A percentile compares a stretch with the other conserved stretches of the same genome.
Conservation (phyloP, 2,797 vertebrate species). For the Acestrorhynchus altus region DNA sequence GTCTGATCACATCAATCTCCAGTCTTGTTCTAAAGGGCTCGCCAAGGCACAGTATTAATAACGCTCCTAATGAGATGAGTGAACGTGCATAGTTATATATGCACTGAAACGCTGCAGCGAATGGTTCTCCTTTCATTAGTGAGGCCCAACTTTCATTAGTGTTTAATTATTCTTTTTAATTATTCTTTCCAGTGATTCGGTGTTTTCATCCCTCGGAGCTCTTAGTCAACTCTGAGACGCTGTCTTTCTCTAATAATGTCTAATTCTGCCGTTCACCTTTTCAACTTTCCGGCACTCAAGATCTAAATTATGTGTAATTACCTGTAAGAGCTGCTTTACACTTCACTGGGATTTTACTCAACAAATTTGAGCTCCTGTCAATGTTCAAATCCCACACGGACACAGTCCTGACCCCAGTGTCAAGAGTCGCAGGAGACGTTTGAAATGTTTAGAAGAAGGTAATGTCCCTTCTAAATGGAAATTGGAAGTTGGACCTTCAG, state of each 20-base stretch:
- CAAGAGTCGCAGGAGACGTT: slow-evolving; percentile 24
- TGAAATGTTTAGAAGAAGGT: neutral
- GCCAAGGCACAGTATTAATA: neutral
- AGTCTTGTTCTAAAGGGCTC: neutral
- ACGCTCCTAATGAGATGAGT: slow-evolving; percentile 19
- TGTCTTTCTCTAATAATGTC: slow-evolving; percentile 20
- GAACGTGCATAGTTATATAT: neutral
- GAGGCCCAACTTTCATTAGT: slow-evolving; percentile 14
- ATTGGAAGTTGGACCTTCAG: slow-evolving; percentile 29
- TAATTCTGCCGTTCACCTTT: slow-evolving; percentile 37
- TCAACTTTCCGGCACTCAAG: slow-evolving; percentile 21
- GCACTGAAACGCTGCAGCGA: slow-evolving; percentile 13
- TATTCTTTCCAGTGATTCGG: slow-evolving; percentile 20
- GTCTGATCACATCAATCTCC: slow-evolving; percentile 1
- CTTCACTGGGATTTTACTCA: slow-evolving; percentile 1
- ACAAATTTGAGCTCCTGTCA: neutral
- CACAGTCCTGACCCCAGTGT: slow-evolving; percentile 26
- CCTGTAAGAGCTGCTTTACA: slow-evolving; percentile 31
- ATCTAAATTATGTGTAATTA: slow-evolving; percentile 32
- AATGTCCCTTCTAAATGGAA: slow-evolving; percentile 29
- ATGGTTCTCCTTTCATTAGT: slow-evolving; percentile 28
- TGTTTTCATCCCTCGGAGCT: slow-evolving; percentile 1
- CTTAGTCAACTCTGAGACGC: slow-evolving; percentile 10
- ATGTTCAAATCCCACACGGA: slow-evolving; percentile 8
- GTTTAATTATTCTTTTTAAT: slow-evolving; percentile 32